Evolutionary conservation across 2,797 vertebrate species (phyloP), one percentile per base, ranked within the genome.

Genomic region (Muraenolepis orangiensis): DNA sequence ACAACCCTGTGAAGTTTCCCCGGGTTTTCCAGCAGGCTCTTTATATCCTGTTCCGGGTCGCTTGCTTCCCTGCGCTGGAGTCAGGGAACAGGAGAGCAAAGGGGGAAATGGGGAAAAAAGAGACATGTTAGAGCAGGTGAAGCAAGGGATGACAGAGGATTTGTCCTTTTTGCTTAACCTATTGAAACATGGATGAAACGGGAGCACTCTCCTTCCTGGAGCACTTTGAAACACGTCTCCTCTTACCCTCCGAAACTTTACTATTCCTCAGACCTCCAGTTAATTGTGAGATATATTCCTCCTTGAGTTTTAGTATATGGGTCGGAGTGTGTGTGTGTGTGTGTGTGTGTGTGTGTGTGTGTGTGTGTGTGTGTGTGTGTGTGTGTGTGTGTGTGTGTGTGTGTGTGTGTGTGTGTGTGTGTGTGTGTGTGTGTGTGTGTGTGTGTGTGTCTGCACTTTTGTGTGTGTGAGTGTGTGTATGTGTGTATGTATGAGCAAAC

Each of bases 41-140:
- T 80, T 88, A 89, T 93, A 89, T 93, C 90, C 91, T 92, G 91
- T 70, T 77, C 88, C 88, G 90, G 90, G 87, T 92, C 75, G 78
- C 66, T 66, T 18, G 6, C 51, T 78, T 93, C 90, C 86, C 82
- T 76, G 72, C 82, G 90, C 84, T 83, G 74, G 78, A 86, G 83
- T 82, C 82, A 82, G 84, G 82, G 84, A 88, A 86, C 75, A 76
- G 86, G 83, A 78, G 80, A 89, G 84, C n/a, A 85, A 84, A 64
- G 57, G 26, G 86, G 57, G 26, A 86, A 83, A 14, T 3, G 12
- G 40, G 40, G 18, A 4, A 87, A 85, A 85, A 69, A 42, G 78
- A 66, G 79, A 82, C 87, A 80, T 32, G 72, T 30, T 38, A 73
- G 75, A 57, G 23, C 57, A 82, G 88, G 84, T 85, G 84, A 82